These are phyloP conservation scores for Drosophila nasuta DNA, from an alignment of 1,140 invertebrate genomes.

Conservation along the genomic window DNA sequence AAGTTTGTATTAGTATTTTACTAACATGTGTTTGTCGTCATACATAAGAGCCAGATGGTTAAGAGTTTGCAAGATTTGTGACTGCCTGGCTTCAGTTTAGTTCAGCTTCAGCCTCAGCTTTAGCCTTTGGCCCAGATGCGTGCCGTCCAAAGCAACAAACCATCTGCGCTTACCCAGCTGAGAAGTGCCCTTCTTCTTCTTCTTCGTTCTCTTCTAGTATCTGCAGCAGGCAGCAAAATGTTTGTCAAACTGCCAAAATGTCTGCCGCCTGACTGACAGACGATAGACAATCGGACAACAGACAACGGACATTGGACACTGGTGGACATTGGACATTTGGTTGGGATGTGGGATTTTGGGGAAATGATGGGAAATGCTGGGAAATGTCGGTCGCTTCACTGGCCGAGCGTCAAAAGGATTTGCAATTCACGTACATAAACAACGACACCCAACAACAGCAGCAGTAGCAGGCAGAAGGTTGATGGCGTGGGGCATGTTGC, in stretches of 20 bases:
- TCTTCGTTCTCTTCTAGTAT: background rate
- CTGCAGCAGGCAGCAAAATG: conserved; percentile 54
- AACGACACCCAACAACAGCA: conserved; percentile 49
- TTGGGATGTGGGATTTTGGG: background rate
- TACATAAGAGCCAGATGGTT: conserved; percentile 24
- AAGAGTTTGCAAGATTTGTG: conserved; percentile 35
- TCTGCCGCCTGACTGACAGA: conserved; percentile 38
- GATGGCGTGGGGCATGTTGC: conserved; percentile 9
- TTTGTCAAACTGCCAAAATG: conserved; percentile 62
- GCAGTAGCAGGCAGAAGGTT: background rate
- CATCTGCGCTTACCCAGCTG: conserved; percentile 45
- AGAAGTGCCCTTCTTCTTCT: conserved; percentile 28
- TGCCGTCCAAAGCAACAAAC: conserved; percentile 4
- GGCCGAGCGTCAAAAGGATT: conserved; percentile 47
- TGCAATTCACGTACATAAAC: conserved; percentile 71
- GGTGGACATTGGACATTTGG: background rate
- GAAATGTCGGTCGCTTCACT: conserved; percentile 24
- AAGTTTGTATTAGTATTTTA: conserved; percentile 53
- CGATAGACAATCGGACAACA: background rate
- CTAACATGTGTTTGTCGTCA: conserved; percentile 30
- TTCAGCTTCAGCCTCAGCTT: background rate
- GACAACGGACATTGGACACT: background rate
- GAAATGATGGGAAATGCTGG: background rate
- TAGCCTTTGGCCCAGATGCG: background rate
- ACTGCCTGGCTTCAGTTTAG: conserved; percentile 5